Percentiles rank a stretch among this genome's conserved stretches.
Conservation (phyloP, 2,113 vertebrate species). For the Catagonus wagneri region DNA sequence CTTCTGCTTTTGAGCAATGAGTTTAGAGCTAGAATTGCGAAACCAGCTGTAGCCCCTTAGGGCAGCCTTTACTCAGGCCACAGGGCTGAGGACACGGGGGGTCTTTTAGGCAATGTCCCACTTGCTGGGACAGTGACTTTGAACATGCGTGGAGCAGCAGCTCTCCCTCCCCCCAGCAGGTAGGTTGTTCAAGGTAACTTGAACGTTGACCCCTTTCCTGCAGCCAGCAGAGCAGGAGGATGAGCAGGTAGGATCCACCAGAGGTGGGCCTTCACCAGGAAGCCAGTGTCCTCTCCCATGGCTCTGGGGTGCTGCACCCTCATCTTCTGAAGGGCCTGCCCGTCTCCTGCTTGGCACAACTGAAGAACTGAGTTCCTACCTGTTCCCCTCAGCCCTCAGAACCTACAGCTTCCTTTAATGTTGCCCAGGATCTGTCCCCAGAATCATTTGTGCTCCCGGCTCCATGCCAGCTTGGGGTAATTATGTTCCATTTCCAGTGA, state of each 20-base stretch:
- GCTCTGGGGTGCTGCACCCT: not conserved
- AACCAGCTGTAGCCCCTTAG: not conserved
- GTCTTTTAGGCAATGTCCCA: fast-evolving
- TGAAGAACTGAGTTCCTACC: not conserved
- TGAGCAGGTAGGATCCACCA: fast-evolving
- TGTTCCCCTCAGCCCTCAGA: fast-evolving
- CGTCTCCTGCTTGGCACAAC: not conserved
- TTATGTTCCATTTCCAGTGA: not conserved
- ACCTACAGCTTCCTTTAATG: not conserved
- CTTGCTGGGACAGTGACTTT: not conserved
- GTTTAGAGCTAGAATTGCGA: not conserved
- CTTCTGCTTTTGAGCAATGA: not conserved
- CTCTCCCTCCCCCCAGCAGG: not conserved
- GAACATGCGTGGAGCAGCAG: fast-evolving
- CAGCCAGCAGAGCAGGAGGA: not conserved
- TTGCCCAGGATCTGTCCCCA: not conserved
- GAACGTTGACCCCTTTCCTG: not conserved
- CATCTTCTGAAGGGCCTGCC: not conserved
- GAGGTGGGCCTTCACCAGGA: too few relatives aligned
- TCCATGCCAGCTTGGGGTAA: not conserved
- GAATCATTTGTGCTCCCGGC: not conserved
- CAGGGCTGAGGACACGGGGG: fast-evolving
- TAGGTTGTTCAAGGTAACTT: not conserved
- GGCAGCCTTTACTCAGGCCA: fast-evolving
- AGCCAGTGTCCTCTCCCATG: fast-evolving